Percentiles rank a stretch among this genome's conserved stretches.
Evolutionary conservation across 2,113 vertebrate species (phyloP).

Genomic region (Lycocorax pyrrhopterus): DNA sequence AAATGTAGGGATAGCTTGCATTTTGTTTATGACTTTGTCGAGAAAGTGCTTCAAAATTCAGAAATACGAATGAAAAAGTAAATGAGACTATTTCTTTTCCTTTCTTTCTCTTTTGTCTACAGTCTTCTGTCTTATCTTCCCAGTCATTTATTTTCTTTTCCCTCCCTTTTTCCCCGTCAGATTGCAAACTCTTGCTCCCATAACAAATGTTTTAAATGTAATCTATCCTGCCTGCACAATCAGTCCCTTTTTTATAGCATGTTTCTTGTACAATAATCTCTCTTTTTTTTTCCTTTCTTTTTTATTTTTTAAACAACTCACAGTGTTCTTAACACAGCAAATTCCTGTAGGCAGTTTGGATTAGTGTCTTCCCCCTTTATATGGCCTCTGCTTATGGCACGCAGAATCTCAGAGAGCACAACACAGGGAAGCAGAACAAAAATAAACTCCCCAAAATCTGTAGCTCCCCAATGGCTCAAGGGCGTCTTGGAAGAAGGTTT

Average conservation of each 20-base stretch:
- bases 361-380: neutral
- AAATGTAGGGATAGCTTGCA: neutral
- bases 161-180: neutral
- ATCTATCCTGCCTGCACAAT: neutral
- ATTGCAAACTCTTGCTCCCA: neutral
- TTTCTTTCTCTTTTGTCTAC: neutral
- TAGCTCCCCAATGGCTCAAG: neutral
- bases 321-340: neutral
- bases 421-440: neutral
- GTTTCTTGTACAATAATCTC: neutral
- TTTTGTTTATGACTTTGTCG: neutral
- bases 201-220: slow-evolving; percentile 4
- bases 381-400: neutral
- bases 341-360: neutral
- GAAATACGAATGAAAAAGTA: neutral
- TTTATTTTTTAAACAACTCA: neutral
- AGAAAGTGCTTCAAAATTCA: neutral
- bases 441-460: slow-evolving; percentile 26
- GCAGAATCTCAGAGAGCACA: neutral
- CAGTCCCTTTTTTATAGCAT: neutral
- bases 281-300: neutral
- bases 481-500: slow-evolving; percentile 28
- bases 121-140: neutral
- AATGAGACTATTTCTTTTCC: neutral
- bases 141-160: neutral